Evolutionary conservation across 2,888 invertebrate species (phyloP), one percentile per base, ranked within the genome.

Genomic region (Alloplasta piceator): DNA sequence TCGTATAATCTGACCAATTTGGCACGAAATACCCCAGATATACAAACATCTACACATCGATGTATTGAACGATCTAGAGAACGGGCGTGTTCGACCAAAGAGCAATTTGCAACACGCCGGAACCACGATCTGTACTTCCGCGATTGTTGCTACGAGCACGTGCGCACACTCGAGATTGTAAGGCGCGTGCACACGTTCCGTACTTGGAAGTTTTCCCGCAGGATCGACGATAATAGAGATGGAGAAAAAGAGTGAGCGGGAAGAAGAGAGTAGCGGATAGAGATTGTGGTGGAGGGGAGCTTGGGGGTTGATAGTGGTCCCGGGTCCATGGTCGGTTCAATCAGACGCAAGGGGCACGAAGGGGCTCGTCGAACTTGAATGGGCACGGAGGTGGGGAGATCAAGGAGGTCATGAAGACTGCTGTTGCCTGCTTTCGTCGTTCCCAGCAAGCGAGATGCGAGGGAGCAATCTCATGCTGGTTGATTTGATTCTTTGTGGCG

Each of bases 401-500:
- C 73, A 83, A 84, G 84, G 78, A 12, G 6, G 52, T 63, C 71
- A 82, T 76, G 58, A 80, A 83, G 72, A 56, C 74, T 72, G 38
- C 67, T 55, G 48, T 73, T 41, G 56, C 41, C 58, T 55, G 52
- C 67, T 63, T 50, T 38, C 43, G 43, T 48, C 56, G 68, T 61
- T 70, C 63, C 52, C 61, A 72, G 71, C 60, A 73, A 46, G 80
- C 26, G 26, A 76, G 80, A 82, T 78, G 58, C 78, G 83, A 82
- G 83, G 83, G 82, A 86, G 85, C 83, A 88, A 88, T 89, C 85
- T 88, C 85, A 80, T 83, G 85, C 86, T 84, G 86, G 85, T 89
- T 88, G 88, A 89, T 89, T 88, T 89, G 85, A 89, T 89, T 89
- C 85, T 88, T 89, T 87, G 89, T 90, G 88, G 88, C 85, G 88